Percentiles rank a stretch among this genome's conserved stretches.
These are phyloP conservation scores for Brenthis ino DNA, from an alignment of 2,888 invertebrate genomes.

Conservation along the genomic window DNA sequence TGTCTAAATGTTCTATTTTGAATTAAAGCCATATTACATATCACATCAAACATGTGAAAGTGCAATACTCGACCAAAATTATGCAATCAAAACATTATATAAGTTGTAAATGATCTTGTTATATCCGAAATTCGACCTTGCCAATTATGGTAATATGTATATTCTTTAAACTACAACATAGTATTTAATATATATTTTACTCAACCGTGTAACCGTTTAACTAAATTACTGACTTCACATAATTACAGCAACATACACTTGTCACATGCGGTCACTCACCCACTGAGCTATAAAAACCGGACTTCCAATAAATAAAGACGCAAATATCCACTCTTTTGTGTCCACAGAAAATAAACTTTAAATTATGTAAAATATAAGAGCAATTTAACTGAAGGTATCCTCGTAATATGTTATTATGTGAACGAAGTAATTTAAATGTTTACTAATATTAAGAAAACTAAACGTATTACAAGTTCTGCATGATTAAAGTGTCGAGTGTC, in stretches of 20 bases:
- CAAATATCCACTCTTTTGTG: conserved; percentile 25
- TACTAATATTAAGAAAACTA: conserved; percentile 1
- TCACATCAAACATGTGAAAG: too few species aligned
- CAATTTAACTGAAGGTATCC: not conserved
- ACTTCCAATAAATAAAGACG: conserved; percentile 21
- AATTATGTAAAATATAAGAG: conserved; percentile 17
- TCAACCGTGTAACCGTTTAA: conserved; percentile 33
- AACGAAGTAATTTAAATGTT: not conserved
- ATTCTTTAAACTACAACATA: conserved; percentile 1
- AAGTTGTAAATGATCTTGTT: not conserved
- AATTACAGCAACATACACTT: conserved; percentile 34
- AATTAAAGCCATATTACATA: too few species aligned
- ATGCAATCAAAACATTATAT: too few species aligned
- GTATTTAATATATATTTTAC: conserved; percentile 1
- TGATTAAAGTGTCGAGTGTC: not conserved
- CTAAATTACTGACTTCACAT: conserved; percentile 42
- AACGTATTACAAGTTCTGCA: not conserved
- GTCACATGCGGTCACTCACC: conserved; percentile 41
- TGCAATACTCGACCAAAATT: too few species aligned
- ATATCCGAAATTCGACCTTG: conserved; percentile 13
- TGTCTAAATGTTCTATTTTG: too few species aligned
- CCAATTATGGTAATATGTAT: not conserved
- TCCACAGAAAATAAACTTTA: conserved; percentile 16
- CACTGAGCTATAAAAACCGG: conserved; percentile 36
- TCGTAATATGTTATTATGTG: conserved; percentile 14